These are phyloP conservation scores for Pachycephus smyrnensis DNA, from an alignment of 2,888 invertebrate genomes.

Conservation along the genomic window DNA sequence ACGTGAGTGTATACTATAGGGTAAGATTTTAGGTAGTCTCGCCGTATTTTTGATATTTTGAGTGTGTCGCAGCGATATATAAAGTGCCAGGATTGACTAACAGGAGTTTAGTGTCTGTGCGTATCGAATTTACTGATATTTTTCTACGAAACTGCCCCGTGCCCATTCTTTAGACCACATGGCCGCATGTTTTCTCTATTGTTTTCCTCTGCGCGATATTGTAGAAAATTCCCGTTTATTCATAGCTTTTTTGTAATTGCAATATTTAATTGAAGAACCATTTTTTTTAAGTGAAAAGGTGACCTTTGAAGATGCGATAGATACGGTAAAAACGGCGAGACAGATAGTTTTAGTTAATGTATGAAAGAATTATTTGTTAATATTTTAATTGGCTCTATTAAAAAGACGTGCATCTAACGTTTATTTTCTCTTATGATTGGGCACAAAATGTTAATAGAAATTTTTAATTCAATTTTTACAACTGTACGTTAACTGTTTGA, in stretches of 20 bases:
- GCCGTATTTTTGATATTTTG: not conserved
- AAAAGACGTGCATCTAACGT: not conserved
- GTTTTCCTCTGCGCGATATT: not conserved
- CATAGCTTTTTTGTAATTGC: not conserved
- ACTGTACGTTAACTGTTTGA: not conserved
- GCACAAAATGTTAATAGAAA: not conserved
- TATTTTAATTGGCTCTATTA: not conserved
- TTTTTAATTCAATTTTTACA: not conserved
- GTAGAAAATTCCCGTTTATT: not conserved
- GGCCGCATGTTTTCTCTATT: constrained; percentile 45
- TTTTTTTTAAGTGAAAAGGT: not conserved
- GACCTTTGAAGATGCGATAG: not conserved
- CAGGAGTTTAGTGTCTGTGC: not conserved
- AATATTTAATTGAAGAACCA: not conserved
- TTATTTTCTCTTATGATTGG: not conserved
- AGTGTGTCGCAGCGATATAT: not conserved
- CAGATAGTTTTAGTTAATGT: not conserved
- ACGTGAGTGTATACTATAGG: constrained; percentile 56
- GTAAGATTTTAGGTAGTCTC: constrained; percentile 35
- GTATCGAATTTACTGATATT: not conserved
- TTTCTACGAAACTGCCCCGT: constrained; percentile 7
- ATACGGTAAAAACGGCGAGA: not conserved
- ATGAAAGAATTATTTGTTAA: not conserved
- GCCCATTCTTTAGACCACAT: constrained; percentile 43
- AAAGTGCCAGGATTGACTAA: not conserved